Conservation (phyloP, 2,888 invertebrate genomes). For the Sphecodes monilicornis region DNA sequence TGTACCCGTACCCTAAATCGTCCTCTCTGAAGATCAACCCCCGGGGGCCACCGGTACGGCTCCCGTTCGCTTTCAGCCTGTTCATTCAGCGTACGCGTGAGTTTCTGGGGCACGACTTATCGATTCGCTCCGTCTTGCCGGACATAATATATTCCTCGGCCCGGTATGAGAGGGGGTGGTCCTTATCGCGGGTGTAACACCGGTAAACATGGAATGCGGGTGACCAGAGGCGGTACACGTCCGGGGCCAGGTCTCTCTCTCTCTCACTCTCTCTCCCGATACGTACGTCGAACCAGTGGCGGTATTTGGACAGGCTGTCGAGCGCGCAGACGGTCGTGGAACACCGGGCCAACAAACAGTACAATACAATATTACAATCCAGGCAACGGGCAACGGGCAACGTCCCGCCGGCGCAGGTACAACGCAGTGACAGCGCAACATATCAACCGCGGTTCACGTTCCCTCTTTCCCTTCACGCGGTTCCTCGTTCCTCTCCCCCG, state of each 20-base stretch:
- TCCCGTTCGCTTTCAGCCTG: background rate
- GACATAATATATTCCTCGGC: conserved; percentile 49
- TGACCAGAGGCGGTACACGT: conserved; percentile 47
- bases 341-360: conserved; percentile 77
- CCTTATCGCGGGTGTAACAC: conserved; percentile 72
- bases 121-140: conserved; percentile 30
- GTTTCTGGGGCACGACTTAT: conserved; percentile 35
- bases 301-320: conserved; percentile 82
- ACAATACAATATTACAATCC: conserved; percentile 81
- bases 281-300: conserved; percentile 73
- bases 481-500: conserved; percentile 10
- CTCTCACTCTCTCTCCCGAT: background rate
- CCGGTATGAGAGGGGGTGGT: conserved; percentile 50
- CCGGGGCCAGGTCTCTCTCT: conserved; percentile 4
- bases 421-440: conserved; percentile 79
- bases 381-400: conserved; percentile 67
- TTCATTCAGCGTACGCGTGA: conserved; percentile 19
- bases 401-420: conserved; percentile 75
- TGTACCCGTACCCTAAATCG: no score
- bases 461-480: conserved; percentile 38
- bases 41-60: background rate
- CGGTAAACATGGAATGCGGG: conserved; percentile 72
- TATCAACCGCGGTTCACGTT: conserved; percentile 73
- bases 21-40: background rate
- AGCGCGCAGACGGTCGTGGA: conserved; percentile 71